Evolutionary conservation across 2,797 vertebrate genomes (phyloP).

Genomic region (Glossophaga mutica): DNA sequence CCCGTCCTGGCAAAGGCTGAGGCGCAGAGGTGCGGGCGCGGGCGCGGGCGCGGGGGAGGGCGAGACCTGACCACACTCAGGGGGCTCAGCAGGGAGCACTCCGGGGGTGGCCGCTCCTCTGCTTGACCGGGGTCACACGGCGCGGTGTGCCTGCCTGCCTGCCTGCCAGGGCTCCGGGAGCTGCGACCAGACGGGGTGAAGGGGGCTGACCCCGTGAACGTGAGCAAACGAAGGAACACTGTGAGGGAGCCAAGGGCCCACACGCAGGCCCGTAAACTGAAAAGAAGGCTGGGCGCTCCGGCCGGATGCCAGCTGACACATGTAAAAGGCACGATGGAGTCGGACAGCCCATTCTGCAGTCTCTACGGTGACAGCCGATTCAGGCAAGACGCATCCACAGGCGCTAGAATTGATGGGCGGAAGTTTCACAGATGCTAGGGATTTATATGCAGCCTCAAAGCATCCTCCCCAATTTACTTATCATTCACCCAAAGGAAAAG

Average conservation of each 20-base stretch:
- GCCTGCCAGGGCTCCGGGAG: not conserved
- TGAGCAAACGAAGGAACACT: not conserved
- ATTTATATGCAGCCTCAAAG: not conserved
- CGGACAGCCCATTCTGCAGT: not conserved
- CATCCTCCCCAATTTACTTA: not conserved
- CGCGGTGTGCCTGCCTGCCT: too few species aligned
- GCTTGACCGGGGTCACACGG: too few species aligned
- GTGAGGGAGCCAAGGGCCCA: too few species aligned
- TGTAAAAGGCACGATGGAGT: not conserved
- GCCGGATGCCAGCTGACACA: not conserved
- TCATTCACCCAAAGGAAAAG: not conserved
- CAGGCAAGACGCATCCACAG: not conserved
- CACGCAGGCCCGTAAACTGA: too few species aligned
- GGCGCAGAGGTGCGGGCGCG: not conserved
- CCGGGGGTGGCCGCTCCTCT: not conserved
- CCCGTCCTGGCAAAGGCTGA: not conserved
- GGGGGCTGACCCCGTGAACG: not conserved
- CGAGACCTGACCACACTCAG: not conserved
- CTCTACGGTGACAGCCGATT: not conserved
- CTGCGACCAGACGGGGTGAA: not conserved
- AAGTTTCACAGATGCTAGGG: not conserved
- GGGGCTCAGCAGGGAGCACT: not conserved
- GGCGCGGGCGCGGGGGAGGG: not conserved
- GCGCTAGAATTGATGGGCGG: not conserved
- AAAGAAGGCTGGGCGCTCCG: not conserved